Conservation (phyloP, 2,888 invertebrate genomes). For the Dryadula phaetusa region DNA sequence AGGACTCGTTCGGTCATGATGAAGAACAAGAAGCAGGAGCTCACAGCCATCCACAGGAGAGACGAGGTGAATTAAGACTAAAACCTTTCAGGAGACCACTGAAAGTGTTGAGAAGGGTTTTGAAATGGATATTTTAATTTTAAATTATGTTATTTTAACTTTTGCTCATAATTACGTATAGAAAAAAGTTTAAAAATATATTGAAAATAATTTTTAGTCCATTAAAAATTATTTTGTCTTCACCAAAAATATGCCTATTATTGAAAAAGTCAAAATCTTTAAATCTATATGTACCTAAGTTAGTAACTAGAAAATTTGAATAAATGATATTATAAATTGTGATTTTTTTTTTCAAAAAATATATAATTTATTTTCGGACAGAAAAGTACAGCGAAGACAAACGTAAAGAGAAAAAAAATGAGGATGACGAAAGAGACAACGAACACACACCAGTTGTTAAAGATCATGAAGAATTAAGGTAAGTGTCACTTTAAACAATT, state of each 20-base stretch:
- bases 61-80: conserved; percentile 63
- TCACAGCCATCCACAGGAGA: conserved; percentile 70
- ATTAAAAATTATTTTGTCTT: too few species aligned
- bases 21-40: conserved; percentile 77
- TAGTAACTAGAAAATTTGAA: conserved; percentile 6
- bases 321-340: background rate
- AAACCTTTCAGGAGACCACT: conserved; percentile 58
- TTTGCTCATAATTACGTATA: background rate
- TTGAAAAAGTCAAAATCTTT: background rate
- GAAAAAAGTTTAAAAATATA: too few species aligned
- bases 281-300: conserved; percentile 16
- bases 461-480: conserved; percentile 69
- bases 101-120: conserved; percentile 60
- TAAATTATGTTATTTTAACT: background rate
- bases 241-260: too few species aligned
- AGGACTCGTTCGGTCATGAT: conserved; percentile 86
- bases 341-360: conserved; percentile 9
- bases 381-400: conserved; percentile 48
- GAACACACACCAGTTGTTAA: conserved; percentile 46
- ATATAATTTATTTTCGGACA: background rate
- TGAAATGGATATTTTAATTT: conserved; percentile 59
- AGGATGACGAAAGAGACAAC: conserved; percentile 49
- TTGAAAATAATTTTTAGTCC: too few species aligned
- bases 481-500: conserved; percentile 41
- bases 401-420: conserved; percentile 49